Percentiles rank a stretch among this genome's conserved stretches.
These are phyloP conservation scores for Triplophysa dalaica DNA, from an alignment of 2,113 vertebrate species.

Conservation along the genomic window DNA sequence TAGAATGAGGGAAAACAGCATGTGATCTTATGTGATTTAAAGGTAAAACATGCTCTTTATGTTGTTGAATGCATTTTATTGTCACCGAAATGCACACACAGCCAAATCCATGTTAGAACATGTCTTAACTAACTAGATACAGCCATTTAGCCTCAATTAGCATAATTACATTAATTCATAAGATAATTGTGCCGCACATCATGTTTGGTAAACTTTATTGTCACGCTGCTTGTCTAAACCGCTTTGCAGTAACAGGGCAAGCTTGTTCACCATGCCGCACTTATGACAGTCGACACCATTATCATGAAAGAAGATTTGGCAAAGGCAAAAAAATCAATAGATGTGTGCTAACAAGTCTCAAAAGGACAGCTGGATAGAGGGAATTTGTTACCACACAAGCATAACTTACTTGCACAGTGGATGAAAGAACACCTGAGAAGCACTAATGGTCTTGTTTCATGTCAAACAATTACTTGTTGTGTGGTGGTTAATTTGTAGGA, in stretches of 20 bases:
- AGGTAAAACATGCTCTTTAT: neutral
- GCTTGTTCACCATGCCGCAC: neutral
- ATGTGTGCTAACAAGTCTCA: slow-evolving; percentile 22
- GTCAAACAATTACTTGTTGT: neutral
- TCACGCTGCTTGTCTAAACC: slow-evolving; percentile 6
- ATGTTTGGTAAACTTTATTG: neutral
- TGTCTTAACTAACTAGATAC: neutral
- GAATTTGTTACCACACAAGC: neutral
- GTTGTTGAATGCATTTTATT: neutral
- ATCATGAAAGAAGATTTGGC: neutral
- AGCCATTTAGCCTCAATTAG: slow-evolving; percentile 8
- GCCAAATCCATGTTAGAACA: neutral
- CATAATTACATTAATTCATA: neutral
- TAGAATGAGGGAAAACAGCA: neutral
- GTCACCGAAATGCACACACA: slow-evolving; percentile 4
- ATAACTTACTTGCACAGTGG: neutral
- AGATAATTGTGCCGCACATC: neutral
- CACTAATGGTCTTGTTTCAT: neutral
- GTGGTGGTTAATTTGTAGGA: neutral
- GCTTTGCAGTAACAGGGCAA: neutral
- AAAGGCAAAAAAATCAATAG: neutral
- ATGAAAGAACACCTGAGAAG: neutral
- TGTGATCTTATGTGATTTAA: neutral
- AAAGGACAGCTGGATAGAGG: neutral
- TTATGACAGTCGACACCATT: slow-evolving; percentile 5